Evolutionary conservation across 1,140 invertebrate species (phyloP).

Genomic region (Eriosoma lanigerum): DNA sequence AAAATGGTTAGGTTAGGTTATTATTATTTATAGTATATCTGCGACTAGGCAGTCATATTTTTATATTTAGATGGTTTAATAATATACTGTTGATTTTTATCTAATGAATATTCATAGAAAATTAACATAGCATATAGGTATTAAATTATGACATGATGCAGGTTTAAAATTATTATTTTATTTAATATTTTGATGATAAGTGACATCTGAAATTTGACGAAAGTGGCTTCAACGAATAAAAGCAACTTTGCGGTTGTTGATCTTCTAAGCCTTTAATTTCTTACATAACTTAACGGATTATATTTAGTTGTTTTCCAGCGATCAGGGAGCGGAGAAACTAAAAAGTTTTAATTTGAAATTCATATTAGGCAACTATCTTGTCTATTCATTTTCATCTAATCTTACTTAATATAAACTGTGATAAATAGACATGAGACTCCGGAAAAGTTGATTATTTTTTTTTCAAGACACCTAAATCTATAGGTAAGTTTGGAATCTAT

Average conservation of each 20-base stretch:
- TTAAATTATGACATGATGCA: background rate
- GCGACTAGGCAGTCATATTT: no score
- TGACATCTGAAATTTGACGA: conserved; percentile 11
- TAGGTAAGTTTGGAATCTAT: background rate
- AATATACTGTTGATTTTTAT: no score
- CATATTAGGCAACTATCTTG: background rate
- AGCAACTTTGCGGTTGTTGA: background rate
- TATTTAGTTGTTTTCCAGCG: background rate
- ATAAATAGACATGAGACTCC: background rate
- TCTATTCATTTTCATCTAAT: background rate
- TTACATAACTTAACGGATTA: conserved; percentile 9
- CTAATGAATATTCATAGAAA: no score
- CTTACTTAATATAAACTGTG: background rate
- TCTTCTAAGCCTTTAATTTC: conserved; percentile 33
- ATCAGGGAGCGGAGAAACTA: background rate
- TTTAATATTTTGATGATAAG: conserved; percentile 6
- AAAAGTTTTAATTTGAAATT: conserved; percentile 48
- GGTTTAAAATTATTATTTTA: background rate
- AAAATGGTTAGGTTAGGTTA: no score
- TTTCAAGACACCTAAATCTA: background rate
- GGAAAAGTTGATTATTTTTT: conserved; percentile 29
- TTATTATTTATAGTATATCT: no score
- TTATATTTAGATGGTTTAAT: no score
- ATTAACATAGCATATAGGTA: no score
- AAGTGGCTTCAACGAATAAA: conserved; percentile 4